Conservation (phyloP, 2,888 invertebrate genomes). For the Rhogogaster chlorosoma region DNA sequence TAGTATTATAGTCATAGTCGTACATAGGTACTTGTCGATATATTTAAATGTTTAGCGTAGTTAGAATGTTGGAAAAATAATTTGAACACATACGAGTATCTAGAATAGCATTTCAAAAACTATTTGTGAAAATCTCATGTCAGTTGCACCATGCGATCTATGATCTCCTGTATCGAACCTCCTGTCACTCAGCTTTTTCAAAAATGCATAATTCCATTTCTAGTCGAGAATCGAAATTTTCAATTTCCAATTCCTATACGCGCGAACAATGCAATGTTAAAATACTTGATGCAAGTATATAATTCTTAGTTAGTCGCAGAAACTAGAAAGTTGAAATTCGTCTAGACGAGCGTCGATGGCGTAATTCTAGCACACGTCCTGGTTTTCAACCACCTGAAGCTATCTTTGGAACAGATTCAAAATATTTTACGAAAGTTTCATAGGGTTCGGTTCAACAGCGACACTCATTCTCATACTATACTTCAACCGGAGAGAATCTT, state of each 20-base stretch:
- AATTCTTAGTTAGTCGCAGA: neutral
- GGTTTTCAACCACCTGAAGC: slow-evolving; percentile 39
- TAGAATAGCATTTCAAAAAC: neutral
- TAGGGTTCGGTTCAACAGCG: neutral
- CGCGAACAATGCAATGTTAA: neutral
- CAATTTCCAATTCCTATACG: neutral
- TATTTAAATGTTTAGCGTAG: neutral
- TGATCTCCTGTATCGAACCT: neutral
- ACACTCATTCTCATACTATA: neutral
- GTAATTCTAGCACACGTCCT: slow-evolving; percentile 43
- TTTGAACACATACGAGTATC: neutral
- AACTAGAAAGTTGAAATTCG: slow-evolving; percentile 48
- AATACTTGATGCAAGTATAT: neutral
- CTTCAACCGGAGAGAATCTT: neutral
- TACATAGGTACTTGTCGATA: neutral
- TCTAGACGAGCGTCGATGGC: slow-evolving; percentile 39
- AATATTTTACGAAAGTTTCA: slow-evolving; percentile 37
- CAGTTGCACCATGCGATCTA: neutral
- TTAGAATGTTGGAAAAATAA: neutral
- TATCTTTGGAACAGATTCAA: slow-evolving; percentile 32
- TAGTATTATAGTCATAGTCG: neutral
- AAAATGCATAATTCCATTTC: neutral
- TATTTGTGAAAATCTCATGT: too few species aligned
- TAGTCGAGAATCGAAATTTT: neutral
- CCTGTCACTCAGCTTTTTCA: neutral